These are phyloP conservation scores for Eleutherodactylus coqui DNA, from an alignment of 2,797 vertebrate genomes.

Conservation along the genomic window DNA sequence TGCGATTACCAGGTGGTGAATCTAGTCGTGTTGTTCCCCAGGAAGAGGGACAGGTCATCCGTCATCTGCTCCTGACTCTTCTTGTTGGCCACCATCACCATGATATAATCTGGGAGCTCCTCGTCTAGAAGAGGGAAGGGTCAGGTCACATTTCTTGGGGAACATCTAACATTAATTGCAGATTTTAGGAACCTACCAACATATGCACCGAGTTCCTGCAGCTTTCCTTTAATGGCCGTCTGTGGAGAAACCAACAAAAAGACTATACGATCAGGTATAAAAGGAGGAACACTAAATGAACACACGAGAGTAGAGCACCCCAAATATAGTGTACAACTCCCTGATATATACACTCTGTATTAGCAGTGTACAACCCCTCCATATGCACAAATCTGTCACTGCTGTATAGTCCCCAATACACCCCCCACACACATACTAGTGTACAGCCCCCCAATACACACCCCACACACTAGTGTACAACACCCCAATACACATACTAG, in stretches of 20 bases:
- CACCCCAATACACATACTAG: neutral
- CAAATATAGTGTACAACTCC: neutral
- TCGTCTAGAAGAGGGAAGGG: conserved; percentile 81
- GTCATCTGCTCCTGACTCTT: conserved; percentile 98
- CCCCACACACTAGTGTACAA: no score
- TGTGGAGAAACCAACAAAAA: conserved; percentile 70
- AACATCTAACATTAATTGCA: neutral
- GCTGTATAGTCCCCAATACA: neutral
- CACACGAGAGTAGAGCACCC: neutral
- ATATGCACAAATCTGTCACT: neutral
- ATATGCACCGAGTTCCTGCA: conserved; percentile 96
- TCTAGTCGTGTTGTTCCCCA: conserved; percentile 94
- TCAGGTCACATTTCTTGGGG: no score
- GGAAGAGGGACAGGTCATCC: conserved; percentile 95
- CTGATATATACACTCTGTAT: neutral
- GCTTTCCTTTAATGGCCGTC: conserved; percentile 96
- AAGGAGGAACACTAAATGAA: neutral
- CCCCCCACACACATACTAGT: neutral
- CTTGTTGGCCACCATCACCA: conserved; percentile 99
- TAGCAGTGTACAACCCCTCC: neutral
- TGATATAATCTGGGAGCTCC: conserved; percentile 98
- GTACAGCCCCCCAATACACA: neutral
- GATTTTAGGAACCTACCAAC: conserved; percentile 83
- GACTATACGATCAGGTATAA: neutral
- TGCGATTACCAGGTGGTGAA: conserved; percentile 91